Percentiles rank a stretch among this genome's conserved stretches.
Evolutionary conservation across 1,140 invertebrate genomes (phyloP).

Genomic region (Saccostrea glomerata): DNA sequence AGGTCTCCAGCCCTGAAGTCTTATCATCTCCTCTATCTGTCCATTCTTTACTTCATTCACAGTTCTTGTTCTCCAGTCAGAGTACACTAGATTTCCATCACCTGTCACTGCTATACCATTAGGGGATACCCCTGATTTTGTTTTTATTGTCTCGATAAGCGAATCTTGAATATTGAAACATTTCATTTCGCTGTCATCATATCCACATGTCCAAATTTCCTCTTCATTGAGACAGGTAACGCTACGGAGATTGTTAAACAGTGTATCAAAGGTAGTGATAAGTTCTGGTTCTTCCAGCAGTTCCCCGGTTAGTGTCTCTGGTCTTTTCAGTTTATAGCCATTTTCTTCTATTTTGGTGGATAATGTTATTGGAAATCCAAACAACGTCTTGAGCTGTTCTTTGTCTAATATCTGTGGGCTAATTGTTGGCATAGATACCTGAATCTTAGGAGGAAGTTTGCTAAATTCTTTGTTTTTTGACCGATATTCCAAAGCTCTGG

Average conservation of each 20-base stretch:
- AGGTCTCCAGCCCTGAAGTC: background rate
- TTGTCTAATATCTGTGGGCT: background rate
- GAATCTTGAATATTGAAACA: background rate
- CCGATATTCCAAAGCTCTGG: background rate
- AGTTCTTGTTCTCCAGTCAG: background rate
- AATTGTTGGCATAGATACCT: background rate
- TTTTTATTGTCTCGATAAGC: background rate
- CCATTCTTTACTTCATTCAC: conserved; percentile 4
- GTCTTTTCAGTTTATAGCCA: background rate
- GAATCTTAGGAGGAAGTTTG: background rate
- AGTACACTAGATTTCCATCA: no score
- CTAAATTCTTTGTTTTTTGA: background rate
- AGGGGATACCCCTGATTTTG: background rate
- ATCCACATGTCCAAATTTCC: background rate
- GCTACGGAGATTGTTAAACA: background rate
- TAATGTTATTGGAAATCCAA: background rate
- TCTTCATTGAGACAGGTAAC: background rate
- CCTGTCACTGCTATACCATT: background rate
- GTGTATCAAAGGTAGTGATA: background rate
- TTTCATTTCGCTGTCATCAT: background rate
- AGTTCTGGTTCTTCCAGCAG: background rate
- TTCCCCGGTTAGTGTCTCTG: background rate
- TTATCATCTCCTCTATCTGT: background rate
- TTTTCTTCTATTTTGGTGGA: background rate
- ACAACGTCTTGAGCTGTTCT: background rate